Percentiles rank a stretch among this genome's conserved stretches.
Evolutionary conservation across 23 tunicate species (phyloP).

Genomic region (Styela clava): DNA sequence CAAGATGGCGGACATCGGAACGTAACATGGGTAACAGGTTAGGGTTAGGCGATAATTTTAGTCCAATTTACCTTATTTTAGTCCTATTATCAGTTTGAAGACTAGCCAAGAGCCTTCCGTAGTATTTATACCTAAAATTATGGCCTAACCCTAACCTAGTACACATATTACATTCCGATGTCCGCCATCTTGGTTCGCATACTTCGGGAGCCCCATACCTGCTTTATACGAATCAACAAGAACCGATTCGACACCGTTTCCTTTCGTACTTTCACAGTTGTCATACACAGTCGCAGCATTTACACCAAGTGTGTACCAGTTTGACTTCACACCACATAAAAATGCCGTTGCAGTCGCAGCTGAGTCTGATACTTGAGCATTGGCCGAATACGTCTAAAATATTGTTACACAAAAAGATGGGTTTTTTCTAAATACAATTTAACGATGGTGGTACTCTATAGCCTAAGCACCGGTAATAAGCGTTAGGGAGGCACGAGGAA

Average conservation of each 20-base stretch:
- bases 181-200: too few relatives aligned
- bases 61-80: too few relatives aligned
- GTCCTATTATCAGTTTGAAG: too few relatives aligned
- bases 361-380: slow-evolving; percentile 66
- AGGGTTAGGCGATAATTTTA: too few relatives aligned
- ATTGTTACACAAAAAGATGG: too few relatives aligned
- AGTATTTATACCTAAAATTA: too few relatives aligned
- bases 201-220: too few relatives aligned
- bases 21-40: too few relatives aligned
- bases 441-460: not conserved
- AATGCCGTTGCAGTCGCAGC: slow-evolving; percentile 74
- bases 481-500: not conserved
- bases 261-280: slow-evolving; percentile 25
- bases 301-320: slow-evolving; percentile 40
- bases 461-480: not conserved
- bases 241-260: slow-evolving; percentile 42
- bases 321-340: slow-evolving; percentile 58
- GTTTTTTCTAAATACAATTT: not conserved
- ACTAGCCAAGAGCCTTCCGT: too few relatives aligned
- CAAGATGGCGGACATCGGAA: too few relatives aligned
- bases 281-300: slow-evolving; percentile 19
- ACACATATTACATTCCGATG: too few relatives aligned
- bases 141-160: too few relatives aligned
- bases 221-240: slow-evolving; percentile 50
- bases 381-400: slow-evolving; percentile 54